Evolutionary conservation across 2,113 vertebrate genomes (phyloP), one percentile per base, ranked within the genome.

Genomic region (Alethe castanea): DNA sequence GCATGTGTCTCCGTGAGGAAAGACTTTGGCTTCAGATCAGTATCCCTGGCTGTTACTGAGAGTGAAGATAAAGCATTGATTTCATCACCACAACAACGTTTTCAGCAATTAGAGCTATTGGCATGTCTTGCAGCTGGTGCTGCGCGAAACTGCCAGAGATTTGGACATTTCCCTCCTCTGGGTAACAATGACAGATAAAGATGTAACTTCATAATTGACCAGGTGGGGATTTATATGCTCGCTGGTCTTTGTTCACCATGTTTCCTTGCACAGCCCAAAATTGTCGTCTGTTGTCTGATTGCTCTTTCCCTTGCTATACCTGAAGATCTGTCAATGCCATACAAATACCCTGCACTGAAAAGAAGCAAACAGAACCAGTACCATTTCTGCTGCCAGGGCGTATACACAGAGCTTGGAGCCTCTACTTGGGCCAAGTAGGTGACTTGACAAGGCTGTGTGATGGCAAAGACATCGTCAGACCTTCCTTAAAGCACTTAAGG

Each of bases 401-500:
- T 10, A 11, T 35, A 35, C n/a, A 25, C 17, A 65, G 29, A 53
- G 33, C 59, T 42, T 80, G 42, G 22, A 73, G 42, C 25, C 35
- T 23, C 70, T 84, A 3, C 16, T 20, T 1, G 1, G 48, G 33
- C 19, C 0, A 1, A 48, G 38, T 3, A 0, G 0, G 36, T 79
- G 61, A 57, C 42, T 38, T 65, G 28, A 53, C 19, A n/a, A 4
- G 9, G n/a, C 40, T 85, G 0, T 0, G 0, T 36, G 50, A 33
- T 47, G 65, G 47, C 24, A 76, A 78, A 81, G 36, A 25, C 0
- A 0, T 38, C 3, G 5, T 35, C 4, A 3, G 59, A 36, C 19
- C 40, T 76, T 48, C 8, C 9, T 72, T 54, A 83, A 93, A 87
- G 22, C 10, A 19, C 31, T 22, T 26, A 45, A 52, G 24, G 54